Evolutionary conservation across 2,888 invertebrate species (phyloP).

Genomic region (Aporophyla lueneburgensis): DNA sequence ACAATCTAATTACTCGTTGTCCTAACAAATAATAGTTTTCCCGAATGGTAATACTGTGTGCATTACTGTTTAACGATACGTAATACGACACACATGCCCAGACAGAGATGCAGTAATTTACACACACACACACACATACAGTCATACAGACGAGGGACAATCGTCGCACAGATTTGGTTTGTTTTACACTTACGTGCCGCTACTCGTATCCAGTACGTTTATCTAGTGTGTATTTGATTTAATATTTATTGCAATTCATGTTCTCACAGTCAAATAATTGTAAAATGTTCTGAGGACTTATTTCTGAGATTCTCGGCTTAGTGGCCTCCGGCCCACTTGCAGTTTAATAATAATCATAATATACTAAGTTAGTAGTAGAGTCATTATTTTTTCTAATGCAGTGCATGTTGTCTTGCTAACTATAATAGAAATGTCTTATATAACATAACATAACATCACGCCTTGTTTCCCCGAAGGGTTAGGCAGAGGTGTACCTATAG

Average conservation of each 20-base stretch:
- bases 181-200: constrained; percentile 5
- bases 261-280: neutral
- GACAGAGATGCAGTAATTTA: constrained; percentile 16
- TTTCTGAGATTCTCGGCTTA: neutral
- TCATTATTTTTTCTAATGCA: neutral
- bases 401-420: neutral
- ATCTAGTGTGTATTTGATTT: neutral
- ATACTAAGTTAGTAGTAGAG: neutral
- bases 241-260: neutral
- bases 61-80: neutral
- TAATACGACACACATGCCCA: neutral
- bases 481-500: no score
- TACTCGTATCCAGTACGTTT: neutral
- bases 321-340: no score
- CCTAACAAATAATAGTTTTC: neutral
- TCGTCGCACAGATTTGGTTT: constrained; percentile 28
- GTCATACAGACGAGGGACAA: neutral
- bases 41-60: neutral
- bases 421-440: neutral
- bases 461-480: no score
- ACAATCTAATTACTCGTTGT: no score
- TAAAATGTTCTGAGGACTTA: neutral
- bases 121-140: constrained; percentile 1
- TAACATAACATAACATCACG: no score
- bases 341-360: neutral